Evolutionary conservation across 1,140 invertebrate species (phyloP).

Genomic region (Saccostrea echinata): DNA sequence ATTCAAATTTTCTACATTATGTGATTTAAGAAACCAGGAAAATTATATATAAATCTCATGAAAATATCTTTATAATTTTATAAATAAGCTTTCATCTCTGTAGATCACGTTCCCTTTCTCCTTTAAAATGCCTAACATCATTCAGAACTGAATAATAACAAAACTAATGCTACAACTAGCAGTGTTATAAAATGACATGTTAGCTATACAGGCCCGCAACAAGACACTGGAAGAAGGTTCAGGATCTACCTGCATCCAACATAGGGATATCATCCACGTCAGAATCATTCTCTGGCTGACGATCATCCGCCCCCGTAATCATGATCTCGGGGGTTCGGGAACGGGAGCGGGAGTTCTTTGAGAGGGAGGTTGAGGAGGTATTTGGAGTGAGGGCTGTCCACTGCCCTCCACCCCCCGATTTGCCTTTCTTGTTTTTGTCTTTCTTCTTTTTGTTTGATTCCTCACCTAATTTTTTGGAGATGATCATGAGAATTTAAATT

Average conservation of each 20-base stretch:
- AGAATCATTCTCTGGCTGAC: background rate
- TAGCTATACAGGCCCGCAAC: constrained; percentile 25
- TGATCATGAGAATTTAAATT: background rate
- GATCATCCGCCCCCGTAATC: background rate
- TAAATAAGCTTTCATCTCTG: background rate
- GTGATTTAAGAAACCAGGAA: too few relatives aligned
- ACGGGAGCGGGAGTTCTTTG: background rate
- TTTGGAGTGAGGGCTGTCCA: constrained; percentile 23
- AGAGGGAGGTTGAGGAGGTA: background rate
- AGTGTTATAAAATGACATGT: constrained; percentile 20
- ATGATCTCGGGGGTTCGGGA: constrained; percentile 18
- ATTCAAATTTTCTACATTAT: too few relatives aligned
- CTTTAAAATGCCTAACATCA: background rate
- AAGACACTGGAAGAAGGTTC: constrained; percentile 18
- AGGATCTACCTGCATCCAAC: constrained; percentile 9
- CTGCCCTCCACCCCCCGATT: background rate
- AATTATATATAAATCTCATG: too few relatives aligned
- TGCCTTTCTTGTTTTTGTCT: constrained; percentile 23
- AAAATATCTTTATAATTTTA: too few relatives aligned
- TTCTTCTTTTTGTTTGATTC: constrained; percentile 20
- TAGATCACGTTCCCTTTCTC: background rate
- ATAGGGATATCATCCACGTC: constrained; percentile 23
- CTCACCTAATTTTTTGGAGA: constrained; percentile 14
- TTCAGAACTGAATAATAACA: background rate
- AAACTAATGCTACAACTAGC: constrained; percentile 9